A percentile compares a stretch with the other conserved stretches of the same genome.
Evolutionary conservation across 1,140 invertebrate species (phyloP).

Genomic region (Diprion similis): DNA sequence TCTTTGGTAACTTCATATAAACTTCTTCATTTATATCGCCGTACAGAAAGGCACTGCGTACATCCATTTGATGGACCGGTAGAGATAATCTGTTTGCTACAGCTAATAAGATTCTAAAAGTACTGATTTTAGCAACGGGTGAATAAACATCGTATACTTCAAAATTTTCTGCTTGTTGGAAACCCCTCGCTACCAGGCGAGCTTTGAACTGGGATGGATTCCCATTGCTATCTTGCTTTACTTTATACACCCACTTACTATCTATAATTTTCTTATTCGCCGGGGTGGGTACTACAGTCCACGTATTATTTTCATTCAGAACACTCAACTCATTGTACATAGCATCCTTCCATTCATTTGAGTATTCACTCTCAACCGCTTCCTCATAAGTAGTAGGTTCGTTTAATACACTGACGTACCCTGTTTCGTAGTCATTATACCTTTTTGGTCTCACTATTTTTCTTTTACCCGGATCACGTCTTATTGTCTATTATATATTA

Average conservation of each 20-base stretch:
- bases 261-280: conserved; percentile 32
- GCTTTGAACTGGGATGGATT: conserved; percentile 30
- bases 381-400: conserved; percentile 12
- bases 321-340: conserved; percentile 42
- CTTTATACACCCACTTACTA: conserved; percentile 44
- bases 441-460: too few species aligned
- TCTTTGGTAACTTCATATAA: conserved; percentile 41
- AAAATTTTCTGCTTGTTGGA: conserved; percentile 33
- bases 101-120: conserved; percentile 42
- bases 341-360: conserved; percentile 41
- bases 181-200: conserved; percentile 43
- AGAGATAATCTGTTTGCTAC: conserved; percentile 31
- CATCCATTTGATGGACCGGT: conserved; percentile 32
- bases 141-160: conserved; percentile 46
- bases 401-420: not conserved
- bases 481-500: too few species aligned
- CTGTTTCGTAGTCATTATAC: too few species aligned
- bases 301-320: conserved; percentile 46
- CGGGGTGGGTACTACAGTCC: conserved; percentile 34
- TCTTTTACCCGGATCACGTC: too few species aligned
- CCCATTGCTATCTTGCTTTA: conserved; percentile 28
- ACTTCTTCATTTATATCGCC: not conserved
- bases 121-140: conserved; percentile 39
- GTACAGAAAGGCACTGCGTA: not conserved
- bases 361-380: not conserved